A percentile compares a stretch with the other conserved stretches of the same genome.
Conservation (phyloP, 1,140 invertebrate genomes). For the Drosophila sp. region DNA sequence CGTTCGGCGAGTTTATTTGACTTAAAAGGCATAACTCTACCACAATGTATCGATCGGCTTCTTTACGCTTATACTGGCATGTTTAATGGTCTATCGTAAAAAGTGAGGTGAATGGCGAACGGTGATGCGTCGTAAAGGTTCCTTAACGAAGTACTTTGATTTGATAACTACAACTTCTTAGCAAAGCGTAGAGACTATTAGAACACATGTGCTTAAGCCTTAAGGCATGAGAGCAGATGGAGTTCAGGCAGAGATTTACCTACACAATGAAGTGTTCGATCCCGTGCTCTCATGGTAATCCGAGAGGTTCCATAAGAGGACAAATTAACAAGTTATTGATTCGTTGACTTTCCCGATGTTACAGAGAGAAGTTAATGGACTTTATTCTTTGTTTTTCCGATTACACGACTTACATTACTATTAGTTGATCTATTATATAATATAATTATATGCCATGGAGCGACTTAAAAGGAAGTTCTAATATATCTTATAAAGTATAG, state of each 20-base stretch:
- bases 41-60: neutral
- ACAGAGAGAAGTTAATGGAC: no score
- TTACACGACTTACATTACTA: neutral
- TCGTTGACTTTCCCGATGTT: no score
- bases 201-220: no score
- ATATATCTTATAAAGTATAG: slow-evolving; percentile 2
- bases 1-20: neutral
- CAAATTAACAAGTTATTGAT: no score
- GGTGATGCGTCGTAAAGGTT: neutral
- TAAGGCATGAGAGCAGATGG: no score
- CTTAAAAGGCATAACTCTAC: neutral
- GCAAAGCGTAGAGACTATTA: no score
- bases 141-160: neutral
- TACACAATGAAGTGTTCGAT: no score
- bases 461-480: neutral
- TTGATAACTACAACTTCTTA: no score
- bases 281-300: no score
- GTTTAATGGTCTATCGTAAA: neutral
- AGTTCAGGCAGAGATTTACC: no score
- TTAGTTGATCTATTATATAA: neutral
- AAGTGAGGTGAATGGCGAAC: neutral
- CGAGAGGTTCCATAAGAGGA: no score
- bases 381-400: neutral
- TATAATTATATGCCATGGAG: neutral
- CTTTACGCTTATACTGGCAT: neutral